These are phyloP conservation scores for Sparidentex hasta DNA, from an alignment of 2,797 vertebrate species.

Conservation along the genomic window DNA sequence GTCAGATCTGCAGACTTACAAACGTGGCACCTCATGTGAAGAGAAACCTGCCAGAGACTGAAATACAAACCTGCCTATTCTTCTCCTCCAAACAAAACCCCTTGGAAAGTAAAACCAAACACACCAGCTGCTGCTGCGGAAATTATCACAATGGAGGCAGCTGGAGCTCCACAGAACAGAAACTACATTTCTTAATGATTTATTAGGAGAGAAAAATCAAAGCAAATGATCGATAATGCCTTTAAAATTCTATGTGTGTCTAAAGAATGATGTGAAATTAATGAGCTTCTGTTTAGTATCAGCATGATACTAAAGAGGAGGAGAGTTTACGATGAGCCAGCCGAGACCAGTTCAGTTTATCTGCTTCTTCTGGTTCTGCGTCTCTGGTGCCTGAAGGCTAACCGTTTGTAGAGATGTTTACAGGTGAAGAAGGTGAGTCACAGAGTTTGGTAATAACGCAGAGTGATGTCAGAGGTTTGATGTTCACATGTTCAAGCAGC, in stretches of 20 bases:
- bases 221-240: not conserved
- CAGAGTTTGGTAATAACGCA: too few species aligned
- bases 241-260: not conserved
- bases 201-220: not conserved
- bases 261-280: not conserved
- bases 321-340: not conserved
- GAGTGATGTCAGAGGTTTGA: too few species aligned
- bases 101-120: conserved; percentile 31
- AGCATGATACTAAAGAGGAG: not conserved
- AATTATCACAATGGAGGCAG: conserved; percentile 10
- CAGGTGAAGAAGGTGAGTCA: conserved; percentile 11
- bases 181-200: not conserved
- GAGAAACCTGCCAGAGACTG: conserved; percentile 14
- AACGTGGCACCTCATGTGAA: not conserved
- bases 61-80: conserved; percentile 52
- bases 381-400: not conserved
- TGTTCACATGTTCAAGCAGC: too few species aligned
- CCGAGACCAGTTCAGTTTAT: conserved; percentile 15
- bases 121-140: not conserved
- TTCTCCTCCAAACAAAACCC: conserved; percentile 32
- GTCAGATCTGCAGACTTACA: not conserved
- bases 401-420: conserved; percentile 7
- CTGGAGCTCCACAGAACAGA: not conserved
- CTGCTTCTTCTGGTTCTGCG: not conserved
- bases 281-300: not conserved